Evolutionary conservation across 1,140 invertebrate species (phyloP).

Genomic region (Aplysia californica): DNA sequence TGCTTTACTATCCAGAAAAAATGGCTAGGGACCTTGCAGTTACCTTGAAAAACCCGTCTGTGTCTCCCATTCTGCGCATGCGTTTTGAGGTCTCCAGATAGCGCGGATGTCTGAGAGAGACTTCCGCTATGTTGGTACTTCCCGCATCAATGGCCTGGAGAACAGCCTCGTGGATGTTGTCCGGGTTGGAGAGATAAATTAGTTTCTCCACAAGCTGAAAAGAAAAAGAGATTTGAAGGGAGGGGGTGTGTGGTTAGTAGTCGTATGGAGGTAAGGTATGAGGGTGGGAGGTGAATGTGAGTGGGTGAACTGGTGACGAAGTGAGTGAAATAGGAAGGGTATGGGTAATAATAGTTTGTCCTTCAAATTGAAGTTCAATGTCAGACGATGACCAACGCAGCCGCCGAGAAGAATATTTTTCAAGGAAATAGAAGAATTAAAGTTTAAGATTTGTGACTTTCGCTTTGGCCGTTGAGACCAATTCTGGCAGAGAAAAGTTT

Average conservation of each 20-base stretch:
- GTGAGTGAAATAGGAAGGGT: too few species aligned
- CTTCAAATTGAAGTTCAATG: neutral
- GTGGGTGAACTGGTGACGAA: neutral
- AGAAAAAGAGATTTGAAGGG: neutral
- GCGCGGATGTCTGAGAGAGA: conserved; percentile 60
- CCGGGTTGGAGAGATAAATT: conserved; percentile 50
- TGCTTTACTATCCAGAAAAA: neutral
- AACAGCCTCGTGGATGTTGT: conserved; percentile 63
- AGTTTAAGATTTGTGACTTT: too few species aligned
- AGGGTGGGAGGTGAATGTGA: neutral
- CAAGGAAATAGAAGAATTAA: too few species aligned
- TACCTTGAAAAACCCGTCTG: conserved; percentile 54
- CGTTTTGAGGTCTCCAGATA: conserved; percentile 58
- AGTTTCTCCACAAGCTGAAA: conserved; percentile 58
- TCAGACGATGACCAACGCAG: too few species aligned
- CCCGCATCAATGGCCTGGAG: conserved; percentile 64
- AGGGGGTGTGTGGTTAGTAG: neutral
- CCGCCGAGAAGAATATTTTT: too few species aligned
- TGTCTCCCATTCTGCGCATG: conserved; percentile 48
- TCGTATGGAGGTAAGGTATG: neutral
- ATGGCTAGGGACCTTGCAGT: neutral
- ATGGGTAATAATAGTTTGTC: neutral
- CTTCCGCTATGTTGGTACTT: conserved; percentile 62
- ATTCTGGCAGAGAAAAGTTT: too few species aligned
- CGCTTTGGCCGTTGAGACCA: too few species aligned